Percentiles rank a stretch among this genome's conserved stretches.
phyloP scores from a whole-genome alignment of 1,140 invertebrate genomes.

The Paraescarpia echinospica region DNA sequence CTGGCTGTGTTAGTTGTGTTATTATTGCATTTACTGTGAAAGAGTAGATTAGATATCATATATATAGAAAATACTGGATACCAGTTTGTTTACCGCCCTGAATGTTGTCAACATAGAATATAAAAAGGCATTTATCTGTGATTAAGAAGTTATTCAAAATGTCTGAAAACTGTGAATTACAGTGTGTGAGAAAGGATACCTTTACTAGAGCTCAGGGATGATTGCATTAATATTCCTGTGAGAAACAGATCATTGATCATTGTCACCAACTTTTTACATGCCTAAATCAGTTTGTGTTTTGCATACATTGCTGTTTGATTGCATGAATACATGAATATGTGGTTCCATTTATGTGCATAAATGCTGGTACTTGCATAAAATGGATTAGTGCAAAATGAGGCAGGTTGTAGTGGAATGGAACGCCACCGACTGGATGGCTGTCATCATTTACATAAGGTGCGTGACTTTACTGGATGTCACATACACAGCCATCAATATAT shows the following conservation, averaged over 20 bases:
- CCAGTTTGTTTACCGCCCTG: too few relatives aligned
- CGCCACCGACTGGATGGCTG: background rate
- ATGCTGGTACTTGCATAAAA: background rate
- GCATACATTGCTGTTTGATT: background rate
- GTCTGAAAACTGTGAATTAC: background rate
- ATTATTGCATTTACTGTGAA: too few relatives aligned
- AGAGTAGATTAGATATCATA: too few relatives aligned
- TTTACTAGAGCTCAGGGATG: background rate
- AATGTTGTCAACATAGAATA: background rate
- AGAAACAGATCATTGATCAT: background rate
- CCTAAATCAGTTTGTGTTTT: background rate
- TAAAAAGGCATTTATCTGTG: background rate
- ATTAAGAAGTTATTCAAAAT: background rate
- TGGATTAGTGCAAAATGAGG: background rate
- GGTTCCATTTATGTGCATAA: background rate
- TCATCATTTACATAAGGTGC: background rate
- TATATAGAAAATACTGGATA: too few relatives aligned
- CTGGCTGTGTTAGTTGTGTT: too few relatives aligned
- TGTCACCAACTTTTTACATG: background rate
- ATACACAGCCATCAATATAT: background rate
- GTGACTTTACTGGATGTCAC: background rate
- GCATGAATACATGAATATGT: slow-evolving; percentile 1
- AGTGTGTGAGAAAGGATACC: background rate
- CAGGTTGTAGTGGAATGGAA: background rate
- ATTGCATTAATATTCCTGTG: background rate